phyloP scores from a whole-genome alignment of 37 sponge, comb jelly and placozoan species.

The Oscarella lobularis region DNA sequence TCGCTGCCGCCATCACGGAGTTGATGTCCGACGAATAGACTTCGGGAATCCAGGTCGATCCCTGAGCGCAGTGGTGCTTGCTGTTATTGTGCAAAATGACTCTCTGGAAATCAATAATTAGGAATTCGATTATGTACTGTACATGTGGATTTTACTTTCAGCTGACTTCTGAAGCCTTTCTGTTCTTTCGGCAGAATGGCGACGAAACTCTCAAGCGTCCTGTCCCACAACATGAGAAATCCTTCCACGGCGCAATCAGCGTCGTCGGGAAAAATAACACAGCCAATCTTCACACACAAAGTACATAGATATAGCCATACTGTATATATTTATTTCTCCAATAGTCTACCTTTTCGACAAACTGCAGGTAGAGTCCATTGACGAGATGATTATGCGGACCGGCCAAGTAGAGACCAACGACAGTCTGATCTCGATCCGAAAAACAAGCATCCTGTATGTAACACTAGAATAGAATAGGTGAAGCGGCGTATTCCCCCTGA shows the following conservation, averaged over 20 bases:
- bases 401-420: too few relatives aligned
- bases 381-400: not conserved
- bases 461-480: not conserved
- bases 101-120: too few relatives aligned
- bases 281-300: constrained; percentile 3
- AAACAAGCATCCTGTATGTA: not conserved
- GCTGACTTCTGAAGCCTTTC: not conserved
- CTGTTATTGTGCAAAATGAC: too few relatives aligned
- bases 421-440: too few relatives aligned
- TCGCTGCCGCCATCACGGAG: too few relatives aligned
- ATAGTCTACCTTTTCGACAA: not conserved
- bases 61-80: too few relatives aligned
- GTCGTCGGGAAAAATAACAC: not conserved
- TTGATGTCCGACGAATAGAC: too few relatives aligned
- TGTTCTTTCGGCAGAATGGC: not conserved
- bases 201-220: not conserved
- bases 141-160: not conserved
- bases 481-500: too few relatives aligned
- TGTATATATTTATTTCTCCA: too few relatives aligned
- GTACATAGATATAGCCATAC: too few relatives aligned
- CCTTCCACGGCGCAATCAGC: not conserved
- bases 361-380: not conserved
- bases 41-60: too few relatives aligned
- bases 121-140: too few relatives aligned
- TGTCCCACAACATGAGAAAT: constrained; percentile 1